These are phyloP conservation scores for Mastomys natalensis DNA, from an alignment of 2,113 vertebrate species.

Conservation along the genomic window DNA sequence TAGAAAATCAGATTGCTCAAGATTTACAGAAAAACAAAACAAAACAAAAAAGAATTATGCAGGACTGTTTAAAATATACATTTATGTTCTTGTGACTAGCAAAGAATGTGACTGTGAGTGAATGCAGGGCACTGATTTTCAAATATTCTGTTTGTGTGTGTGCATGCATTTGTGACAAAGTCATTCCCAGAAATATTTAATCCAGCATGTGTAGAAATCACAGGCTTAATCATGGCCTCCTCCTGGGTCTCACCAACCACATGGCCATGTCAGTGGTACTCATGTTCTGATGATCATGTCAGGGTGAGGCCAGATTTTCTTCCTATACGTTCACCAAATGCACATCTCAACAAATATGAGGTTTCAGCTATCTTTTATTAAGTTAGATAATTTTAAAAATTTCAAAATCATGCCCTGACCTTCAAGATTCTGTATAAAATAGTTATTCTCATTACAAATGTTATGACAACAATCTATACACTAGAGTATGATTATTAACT, in stretches of 20 bases:
- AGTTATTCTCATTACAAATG: background rate
- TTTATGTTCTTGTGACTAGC: background rate
- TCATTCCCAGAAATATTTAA: background rate
- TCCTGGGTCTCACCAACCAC: too few species aligned
- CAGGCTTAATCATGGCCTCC: background rate
- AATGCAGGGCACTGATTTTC: background rate
- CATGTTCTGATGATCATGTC: background rate
- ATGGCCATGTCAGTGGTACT: background rate
- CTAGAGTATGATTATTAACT: background rate
- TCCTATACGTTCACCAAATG: background rate
- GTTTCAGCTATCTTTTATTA: constrained; percentile 38
- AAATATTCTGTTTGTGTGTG: background rate
- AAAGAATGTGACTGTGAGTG: background rate
- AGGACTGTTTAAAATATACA: background rate
- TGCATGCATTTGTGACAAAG: background rate
- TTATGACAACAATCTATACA: background rate
- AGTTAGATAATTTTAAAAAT: background rate
- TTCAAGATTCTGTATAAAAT: constrained; percentile 14
- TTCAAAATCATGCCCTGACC: background rate
- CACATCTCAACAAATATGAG: background rate
- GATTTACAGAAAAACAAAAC: background rate
- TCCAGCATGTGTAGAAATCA: background rate
- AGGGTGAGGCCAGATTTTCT: background rate
- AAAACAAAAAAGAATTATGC: background rate
- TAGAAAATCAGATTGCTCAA: background rate